Evolutionary conservation across 2,113 vertebrate genomes (phyloP).

Genomic region (Antechinus flavipes): DNA sequence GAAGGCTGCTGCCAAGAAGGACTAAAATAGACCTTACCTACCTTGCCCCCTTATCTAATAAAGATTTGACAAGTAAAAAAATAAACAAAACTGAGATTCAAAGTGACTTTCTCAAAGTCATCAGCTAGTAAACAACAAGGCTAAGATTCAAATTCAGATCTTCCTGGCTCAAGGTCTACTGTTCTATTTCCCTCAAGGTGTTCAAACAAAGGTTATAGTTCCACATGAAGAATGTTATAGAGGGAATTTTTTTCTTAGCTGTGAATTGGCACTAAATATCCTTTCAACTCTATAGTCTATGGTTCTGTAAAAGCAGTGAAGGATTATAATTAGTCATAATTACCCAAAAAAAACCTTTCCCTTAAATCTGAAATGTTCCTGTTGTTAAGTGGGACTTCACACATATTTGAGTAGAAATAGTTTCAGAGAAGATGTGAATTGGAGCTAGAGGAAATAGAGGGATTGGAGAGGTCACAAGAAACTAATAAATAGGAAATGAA

Average conservation of each 20-base stretch:
- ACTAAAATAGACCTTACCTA: constrained; percentile 81
- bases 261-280: neutral
- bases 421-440: neutral
- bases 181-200: neutral
- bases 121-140: neutral
- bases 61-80: constrained; percentile 54
- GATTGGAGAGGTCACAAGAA: neutral
- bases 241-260: neutral
- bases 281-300: neutral
- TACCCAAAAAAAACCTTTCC: neutral
- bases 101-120: neutral
- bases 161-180: neutral
- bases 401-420: neutral
- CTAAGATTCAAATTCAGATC: neutral
- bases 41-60: constrained; percentile 70
- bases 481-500: neutral
- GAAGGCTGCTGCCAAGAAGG: constrained; percentile 98
- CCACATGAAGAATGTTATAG: neutral
- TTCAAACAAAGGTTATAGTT: neutral
- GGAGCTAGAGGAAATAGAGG: neutral
- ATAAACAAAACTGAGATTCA: neutral
- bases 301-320: neutral
- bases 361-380: neutral
- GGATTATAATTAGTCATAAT: neutral
- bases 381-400: neutral